Base-by-base conservation (phyloP, 2,797 vertebrate genomes). In the Gymnoscopelus microlampas region DNA sequence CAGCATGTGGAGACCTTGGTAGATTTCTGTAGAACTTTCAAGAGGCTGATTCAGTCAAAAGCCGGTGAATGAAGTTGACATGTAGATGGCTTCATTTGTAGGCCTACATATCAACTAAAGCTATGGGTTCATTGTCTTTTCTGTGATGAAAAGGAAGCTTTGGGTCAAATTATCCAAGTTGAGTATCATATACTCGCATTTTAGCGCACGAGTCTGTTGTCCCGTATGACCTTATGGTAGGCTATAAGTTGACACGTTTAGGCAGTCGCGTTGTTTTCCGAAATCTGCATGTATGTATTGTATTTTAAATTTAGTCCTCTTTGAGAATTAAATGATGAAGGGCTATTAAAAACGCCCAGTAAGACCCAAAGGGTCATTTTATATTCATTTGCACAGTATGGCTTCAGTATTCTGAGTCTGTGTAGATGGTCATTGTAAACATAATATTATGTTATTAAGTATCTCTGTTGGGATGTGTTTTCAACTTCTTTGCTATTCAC, bases 331-430 rank as follows among this genome's bases (percentile, higher is more conserved):
- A 91, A 77, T 93, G 77, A 83, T 77, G 51, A 87, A 79, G 89
- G 92, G 93, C 87, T 85, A 82, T 75, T 87, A 80, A 91, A 93
- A 91, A 92, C 81, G 88, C 91, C 91, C 90, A 81, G 93, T 94
- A 94, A 94, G 93, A 93, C 92, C 92, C 93, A 65, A 87, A 56
- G 94, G 94, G 93, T 93, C 92, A 90, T 66, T 83, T 14, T 83
- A 76, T 88, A 85, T 90, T 64, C 79, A 89, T 94, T 87, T 94
- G 94, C 94, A 90, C 83, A 23, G 55, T 12, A 81, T 19, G 79
- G 85, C 81, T 73, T 87, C 74, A 86, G 65, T 74, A 70, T 85
- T 23, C 74, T 88, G 89, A 77, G 81, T 90, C 87, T 86, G 87
- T 89, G 92, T 89, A 88, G 85, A 92, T 90, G 62, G 76, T 73